Evolutionary conservation across 2,888 invertebrate species (phyloP), one percentile per base, ranked within the genome.

Genomic region (Agapostemon virescens): DNA sequence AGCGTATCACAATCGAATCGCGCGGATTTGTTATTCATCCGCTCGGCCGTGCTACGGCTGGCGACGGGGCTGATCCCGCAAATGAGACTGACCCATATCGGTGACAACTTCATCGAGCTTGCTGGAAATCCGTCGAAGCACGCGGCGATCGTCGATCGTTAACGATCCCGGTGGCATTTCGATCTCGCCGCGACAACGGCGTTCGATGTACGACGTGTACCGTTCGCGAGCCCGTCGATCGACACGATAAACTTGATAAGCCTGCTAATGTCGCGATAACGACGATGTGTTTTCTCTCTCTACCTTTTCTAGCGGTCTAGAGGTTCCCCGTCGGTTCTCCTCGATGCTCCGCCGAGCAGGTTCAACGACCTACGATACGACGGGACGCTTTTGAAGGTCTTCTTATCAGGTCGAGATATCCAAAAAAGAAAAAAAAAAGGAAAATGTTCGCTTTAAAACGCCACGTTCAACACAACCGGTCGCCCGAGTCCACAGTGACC

Each of bases 1-100:
- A 33, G 13, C 23, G 38, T 74, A 69, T 79, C 79, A 40, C 58
- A 23, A 64, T 61, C 52, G 49, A 69, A 77, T 76, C 73, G 15
- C 42, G 26, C 15, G 45, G 45, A 77, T 82, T 82, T 73, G 52
- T 81, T 80, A 71, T 81, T 82, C 82, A 72, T 81, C 66, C 58
- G 52, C 74, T 52, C 55, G 63, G 55, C 52, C 80, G 42, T n/a
- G 68, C 52, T 55, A 67, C 69, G 55, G 45, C 42, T 38, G 52
- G 45, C 55, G 72, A 30, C 55, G 42, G 33, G 66, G 64, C 40
- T 36, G 78, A 75, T 82, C 52, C 68, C 33, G 71, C 49, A 36
- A 75, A 71, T 70, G 67, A 45, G 75, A 85, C 70, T 72, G 72
- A 74, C 68, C 69, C 58, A 45, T 55, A 77, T 63, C n/a, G 63